Evolutionary conservation across 1,140 invertebrate species (phyloP).

Genomic region (Drosophila sucinea): DNA sequence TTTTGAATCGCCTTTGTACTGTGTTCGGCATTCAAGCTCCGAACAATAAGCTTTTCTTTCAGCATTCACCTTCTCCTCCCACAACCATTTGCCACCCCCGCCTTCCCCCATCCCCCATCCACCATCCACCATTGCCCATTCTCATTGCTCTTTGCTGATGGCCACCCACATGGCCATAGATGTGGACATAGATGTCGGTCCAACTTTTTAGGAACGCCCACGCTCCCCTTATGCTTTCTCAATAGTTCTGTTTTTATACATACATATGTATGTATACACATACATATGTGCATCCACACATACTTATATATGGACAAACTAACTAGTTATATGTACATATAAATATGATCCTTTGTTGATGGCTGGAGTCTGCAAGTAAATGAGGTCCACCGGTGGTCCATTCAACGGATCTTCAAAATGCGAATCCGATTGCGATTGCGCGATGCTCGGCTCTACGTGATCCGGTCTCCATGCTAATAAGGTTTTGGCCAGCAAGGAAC

Average conservation of each 20-base stretch:
- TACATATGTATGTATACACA: background rate
- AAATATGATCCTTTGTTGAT: constrained; percentile 1
- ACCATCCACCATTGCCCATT: constrained; percentile 1
- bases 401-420: background rate
- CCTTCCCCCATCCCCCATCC: background rate
- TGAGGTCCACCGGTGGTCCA: background rate
- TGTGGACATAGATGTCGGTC: constrained; percentile 13
- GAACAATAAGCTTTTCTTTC: constrained; percentile 63
- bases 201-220: constrained; percentile 11
- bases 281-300: background rate
- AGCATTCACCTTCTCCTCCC: constrained; percentile 22
- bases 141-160: constrained; percentile 1
- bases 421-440: too few relatives aligned
- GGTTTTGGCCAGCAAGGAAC: background rate
- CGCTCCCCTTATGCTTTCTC: background rate
- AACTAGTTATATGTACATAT: background rate
- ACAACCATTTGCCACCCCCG: background rate
- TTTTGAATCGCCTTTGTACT: constrained; percentile 62
- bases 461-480: background rate
- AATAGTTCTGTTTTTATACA: constrained; percentile 8
- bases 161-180: constrained; percentile 23
- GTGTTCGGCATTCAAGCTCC: constrained; percentile 47
- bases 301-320: background rate
- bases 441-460: too few relatives aligned
- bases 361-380: background rate